phyloP scores from a whole-genome alignment of 1,140 invertebrate species.

The Drosophila chauvacae region DNA sequence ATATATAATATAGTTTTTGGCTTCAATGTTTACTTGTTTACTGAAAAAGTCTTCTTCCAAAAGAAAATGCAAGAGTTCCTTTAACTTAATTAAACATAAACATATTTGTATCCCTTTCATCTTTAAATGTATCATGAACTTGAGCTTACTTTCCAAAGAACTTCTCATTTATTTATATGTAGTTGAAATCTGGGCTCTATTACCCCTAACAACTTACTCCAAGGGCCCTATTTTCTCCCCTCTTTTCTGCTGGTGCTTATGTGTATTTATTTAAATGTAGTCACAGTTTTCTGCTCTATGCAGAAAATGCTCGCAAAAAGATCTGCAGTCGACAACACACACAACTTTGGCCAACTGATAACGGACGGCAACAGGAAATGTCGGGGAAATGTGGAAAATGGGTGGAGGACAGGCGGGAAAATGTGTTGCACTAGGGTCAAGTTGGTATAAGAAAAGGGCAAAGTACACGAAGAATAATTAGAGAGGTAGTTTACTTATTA shows the following conservation, averaged over 20 bases:
- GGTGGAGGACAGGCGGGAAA: conserved; percentile 11
- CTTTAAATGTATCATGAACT: conserved; percentile 1
- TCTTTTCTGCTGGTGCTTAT: conserved; percentile 2
- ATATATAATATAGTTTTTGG: neutral
- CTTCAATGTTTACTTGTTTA: neutral
- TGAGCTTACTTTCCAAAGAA: neutral
- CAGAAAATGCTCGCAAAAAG: conserved; percentile 40
- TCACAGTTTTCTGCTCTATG: conserved; percentile 18
- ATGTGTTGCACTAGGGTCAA: conserved; percentile 32
- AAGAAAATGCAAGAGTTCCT: neutral
- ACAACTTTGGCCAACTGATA: conserved; percentile 67
- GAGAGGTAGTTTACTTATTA: neutral
- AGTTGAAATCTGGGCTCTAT: neutral
- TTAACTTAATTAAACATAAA: neutral
- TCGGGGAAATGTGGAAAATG: conserved; percentile 31
- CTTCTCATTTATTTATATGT: conserved; percentile 2
- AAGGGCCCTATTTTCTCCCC: neutral
- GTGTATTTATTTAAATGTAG: conserved; percentile 46
- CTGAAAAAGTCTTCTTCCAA: too few relatives aligned
- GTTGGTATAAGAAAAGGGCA: conserved; percentile 22
- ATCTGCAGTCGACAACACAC: conserved; percentile 50
- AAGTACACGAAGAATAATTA: neutral
- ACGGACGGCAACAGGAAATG: conserved; percentile 71
- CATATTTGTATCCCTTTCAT: neutral
- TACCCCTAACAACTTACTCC: conserved; percentile 8